phyloP scores from a whole-genome alignment of 2,888 invertebrate species.

The Drosophila paranaensis region DNA sequence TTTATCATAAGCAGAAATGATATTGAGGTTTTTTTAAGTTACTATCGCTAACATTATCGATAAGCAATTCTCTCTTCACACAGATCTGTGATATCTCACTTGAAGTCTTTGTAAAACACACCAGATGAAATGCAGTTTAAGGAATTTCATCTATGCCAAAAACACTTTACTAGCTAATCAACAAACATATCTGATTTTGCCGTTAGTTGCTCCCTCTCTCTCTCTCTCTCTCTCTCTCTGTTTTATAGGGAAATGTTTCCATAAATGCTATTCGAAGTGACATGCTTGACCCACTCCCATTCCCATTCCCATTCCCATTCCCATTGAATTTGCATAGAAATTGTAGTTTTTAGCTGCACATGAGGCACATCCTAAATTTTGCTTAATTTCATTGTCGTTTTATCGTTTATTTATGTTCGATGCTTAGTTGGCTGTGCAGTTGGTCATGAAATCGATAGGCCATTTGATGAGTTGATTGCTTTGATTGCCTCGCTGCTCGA shows the following conservation, averaged over 20 bases:
- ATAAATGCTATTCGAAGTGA: not conserved
- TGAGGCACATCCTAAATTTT: conserved; percentile 15
- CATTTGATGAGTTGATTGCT: conserved; percentile 49
- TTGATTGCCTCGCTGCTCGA: conserved; percentile 38
- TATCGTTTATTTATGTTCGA: conserved; percentile 10
- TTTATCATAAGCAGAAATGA: not conserved
- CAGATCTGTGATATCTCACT: no score
- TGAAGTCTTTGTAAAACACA: not conserved
- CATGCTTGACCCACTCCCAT: conserved; percentile 8
- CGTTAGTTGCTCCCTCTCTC: not conserved
- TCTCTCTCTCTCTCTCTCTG: not conserved
- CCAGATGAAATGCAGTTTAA: not conserved
- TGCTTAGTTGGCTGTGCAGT: conserved; percentile 18
- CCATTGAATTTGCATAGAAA: conserved; percentile 15
- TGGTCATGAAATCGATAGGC: conserved; percentile 46
- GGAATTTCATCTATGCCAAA: not conserved
- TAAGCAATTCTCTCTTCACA: not conserved
- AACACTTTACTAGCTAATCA: not conserved
- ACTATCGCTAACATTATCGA: not conserved
- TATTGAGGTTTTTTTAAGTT: not conserved
- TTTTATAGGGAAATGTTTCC: conserved; percentile 2
- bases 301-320: not conserved
- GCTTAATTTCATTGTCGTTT: conserved; percentile 9
- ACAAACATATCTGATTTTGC: conserved; percentile 1
- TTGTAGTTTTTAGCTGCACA: conserved; percentile 9